phyloP scores from a whole-genome alignment of 2,113 vertebrate genomes.

The Callipepla californica region DNA sequence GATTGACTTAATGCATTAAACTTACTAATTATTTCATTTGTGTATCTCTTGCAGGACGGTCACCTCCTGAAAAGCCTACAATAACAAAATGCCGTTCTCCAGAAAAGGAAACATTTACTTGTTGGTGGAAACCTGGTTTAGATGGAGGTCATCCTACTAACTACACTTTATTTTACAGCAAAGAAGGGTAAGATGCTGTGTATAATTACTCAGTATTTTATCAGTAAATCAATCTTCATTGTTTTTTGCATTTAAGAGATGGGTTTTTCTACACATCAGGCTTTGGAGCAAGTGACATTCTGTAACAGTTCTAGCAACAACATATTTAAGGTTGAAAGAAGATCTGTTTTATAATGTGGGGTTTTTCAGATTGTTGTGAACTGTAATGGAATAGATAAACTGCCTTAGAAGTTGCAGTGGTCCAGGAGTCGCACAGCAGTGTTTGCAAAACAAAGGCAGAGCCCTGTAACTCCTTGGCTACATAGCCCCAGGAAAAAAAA shows the following conservation, averaged over 20 bases:
- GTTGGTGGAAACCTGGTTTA: slow-evolving; percentile 66
- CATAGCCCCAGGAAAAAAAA: neutral
- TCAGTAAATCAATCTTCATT: neutral
- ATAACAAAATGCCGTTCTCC: slow-evolving; percentile 69
- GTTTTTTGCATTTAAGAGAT: neutral
- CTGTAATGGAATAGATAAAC: neutral
- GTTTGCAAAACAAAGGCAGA: neutral
- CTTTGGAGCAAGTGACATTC: neutral
- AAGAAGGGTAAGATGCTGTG: slow-evolving; percentile 53
- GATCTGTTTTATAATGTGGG: neutral
- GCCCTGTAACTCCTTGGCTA: neutral
- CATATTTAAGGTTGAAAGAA: neutral
- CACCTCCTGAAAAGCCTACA: slow-evolving; percentile 54
- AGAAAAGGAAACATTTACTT: slow-evolving; percentile 71
- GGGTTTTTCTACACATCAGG: neutral
- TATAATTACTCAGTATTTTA: neutral
- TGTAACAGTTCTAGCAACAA: neutral
- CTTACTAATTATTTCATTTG: neutral
- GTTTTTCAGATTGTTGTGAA: neutral
- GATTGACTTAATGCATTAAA: neutral
- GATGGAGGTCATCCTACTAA: slow-evolving; percentile 25
- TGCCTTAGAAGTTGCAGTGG: neutral
- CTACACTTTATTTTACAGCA: slow-evolving; percentile 66
- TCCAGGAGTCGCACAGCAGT: neutral
- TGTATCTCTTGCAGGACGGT: neutral